A percentile compares a stretch with the other conserved stretches of the same genome.
phyloP scores from a whole-genome alignment of 1,140 invertebrate species.

The Littorina saxatilis region DNA sequence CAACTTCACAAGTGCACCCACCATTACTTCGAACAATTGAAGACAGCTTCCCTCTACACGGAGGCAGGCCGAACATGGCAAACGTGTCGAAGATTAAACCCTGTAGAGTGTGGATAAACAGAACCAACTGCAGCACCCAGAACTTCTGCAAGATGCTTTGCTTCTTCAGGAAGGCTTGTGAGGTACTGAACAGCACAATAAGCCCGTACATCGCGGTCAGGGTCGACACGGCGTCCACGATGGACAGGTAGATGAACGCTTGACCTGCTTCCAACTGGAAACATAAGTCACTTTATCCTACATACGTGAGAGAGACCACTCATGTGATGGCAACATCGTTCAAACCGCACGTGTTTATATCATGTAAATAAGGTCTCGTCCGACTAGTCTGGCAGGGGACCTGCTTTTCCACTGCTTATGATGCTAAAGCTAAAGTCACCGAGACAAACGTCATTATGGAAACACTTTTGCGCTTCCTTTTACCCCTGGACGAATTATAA shows the following conservation, averaged over 20 bases:
- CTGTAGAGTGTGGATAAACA: conserved; percentile 49
- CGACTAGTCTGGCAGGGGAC: too few relatives aligned
- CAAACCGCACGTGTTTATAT: not conserved
- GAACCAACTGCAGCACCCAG: conserved; percentile 44
- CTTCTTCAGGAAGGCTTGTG: conserved; percentile 22
- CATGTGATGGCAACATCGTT: too few relatives aligned
- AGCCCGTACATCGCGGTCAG: conserved; percentile 48
- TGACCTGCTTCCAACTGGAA: not conserved
- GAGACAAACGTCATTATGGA: too few relatives aligned
- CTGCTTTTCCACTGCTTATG: too few relatives aligned
- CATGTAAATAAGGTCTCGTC: not conserved
- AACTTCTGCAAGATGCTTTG: conserved; percentile 22
- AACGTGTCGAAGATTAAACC: conserved; percentile 40
- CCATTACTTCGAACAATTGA: conserved; percentile 39
- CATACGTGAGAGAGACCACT: too few relatives aligned
- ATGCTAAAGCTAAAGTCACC: too few relatives aligned
- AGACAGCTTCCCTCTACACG: conserved; percentile 32
- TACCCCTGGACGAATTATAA: too few relatives aligned
- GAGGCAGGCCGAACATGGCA: conserved; percentile 41
- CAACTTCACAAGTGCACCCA: not conserved
- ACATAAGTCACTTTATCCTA: too few relatives aligned
- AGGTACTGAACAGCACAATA: conserved; percentile 40
- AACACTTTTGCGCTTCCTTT: not conserved
- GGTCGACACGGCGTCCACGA: conserved; percentile 40
- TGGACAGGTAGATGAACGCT: conserved; percentile 13